Evolutionary conservation across 2,888 invertebrate genomes (phyloP), one percentile per base, ranked within the genome.

Genomic region (Stratiomys singularior): DNA sequence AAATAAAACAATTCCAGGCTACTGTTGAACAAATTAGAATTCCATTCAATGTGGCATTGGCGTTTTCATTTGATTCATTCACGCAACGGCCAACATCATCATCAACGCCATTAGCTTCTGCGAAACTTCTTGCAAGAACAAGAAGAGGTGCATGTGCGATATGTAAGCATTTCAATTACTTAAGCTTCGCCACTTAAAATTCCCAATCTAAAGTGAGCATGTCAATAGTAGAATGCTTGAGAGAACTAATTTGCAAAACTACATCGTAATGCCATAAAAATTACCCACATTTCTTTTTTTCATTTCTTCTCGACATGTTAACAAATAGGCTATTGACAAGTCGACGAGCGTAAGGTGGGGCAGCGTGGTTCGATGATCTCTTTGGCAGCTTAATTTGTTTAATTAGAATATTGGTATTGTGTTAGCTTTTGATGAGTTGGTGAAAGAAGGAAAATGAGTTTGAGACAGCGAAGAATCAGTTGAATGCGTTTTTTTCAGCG

Each of bases 361-460:
- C 37, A 9, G 52, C 52, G 15, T 21, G 25, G 66, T 66, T 66
- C 66, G 66, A 37, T 66, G 66, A 66, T 66, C 66, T 66, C 28
- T 66, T 27, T 63, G 66, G 4, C 18, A 11, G 66, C n/a, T 27
- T 66, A 66, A 37, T 66, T 66, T 63, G 63, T 66, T 66, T 66
- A 66, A 66, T 66, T 66, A 66, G 25, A 63, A 30, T 66, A 25
- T 66, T n/a, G 18, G 27, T 63, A 63, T 66, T 7, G 37, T 3
- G n/a, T 37, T 66, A 15, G 9, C 27, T 37, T 37, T 52, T 52
- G 52, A 4, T 52, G 7, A 52, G 18, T 15, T 13, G 52, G 18
- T 52, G 52, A n/a, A 52, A 52, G 37, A 9, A 37, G 37, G 9
- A 37, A 5, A 5, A 37, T 9, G 58, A 60, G 9, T 60, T 23